Evolutionary conservation across 1,140 invertebrate genomes (phyloP).

Genomic region (Papilio polyxenes): DNA sequence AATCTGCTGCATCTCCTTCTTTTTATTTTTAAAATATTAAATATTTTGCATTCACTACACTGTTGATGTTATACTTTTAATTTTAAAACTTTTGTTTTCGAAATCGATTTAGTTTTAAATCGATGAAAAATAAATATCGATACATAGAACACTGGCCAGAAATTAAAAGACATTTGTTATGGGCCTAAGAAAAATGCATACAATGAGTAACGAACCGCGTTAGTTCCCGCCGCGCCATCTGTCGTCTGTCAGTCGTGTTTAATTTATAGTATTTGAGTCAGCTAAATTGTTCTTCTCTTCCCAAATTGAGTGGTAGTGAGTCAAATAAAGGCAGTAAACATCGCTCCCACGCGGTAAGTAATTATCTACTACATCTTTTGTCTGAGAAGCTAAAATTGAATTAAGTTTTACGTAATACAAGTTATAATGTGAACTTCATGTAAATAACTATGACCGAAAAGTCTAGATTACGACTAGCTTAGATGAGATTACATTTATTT

Average conservation of each 20-base stretch:
- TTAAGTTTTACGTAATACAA: constrained; percentile 37
- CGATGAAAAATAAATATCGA: neutral
- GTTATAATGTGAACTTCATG: neutral
- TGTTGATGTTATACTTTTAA: too few relatives aligned
- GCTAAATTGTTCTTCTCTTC: constrained; percentile 46
- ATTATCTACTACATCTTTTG: constrained; percentile 35
- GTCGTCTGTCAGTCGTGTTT: constrained; percentile 52
- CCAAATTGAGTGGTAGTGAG: constrained; percentile 49
- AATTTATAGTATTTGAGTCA: constrained; percentile 47
- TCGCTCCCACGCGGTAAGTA: constrained; percentile 38
- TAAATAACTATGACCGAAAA: constrained; percentile 6
- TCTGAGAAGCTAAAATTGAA: constrained; percentile 39
- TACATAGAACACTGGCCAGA: neutral
- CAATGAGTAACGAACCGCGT: constrained; percentile 57
- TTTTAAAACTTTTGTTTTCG: neutral
- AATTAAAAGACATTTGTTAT: constrained; percentile 21
- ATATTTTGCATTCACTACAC: too few relatives aligned
- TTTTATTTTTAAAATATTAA: neutral
- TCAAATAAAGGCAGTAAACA: constrained; percentile 41
- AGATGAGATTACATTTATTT: too few relatives aligned
- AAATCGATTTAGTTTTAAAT: too few relatives aligned
- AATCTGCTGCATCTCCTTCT: neutral
- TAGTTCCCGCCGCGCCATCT: constrained; percentile 46
- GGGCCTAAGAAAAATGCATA: constrained; percentile 42
- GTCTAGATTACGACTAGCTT: neutral